Evolutionary conservation across 2,797 vertebrate genomes (phyloP).

Genomic region (Lithobates sylvaticus): DNA sequence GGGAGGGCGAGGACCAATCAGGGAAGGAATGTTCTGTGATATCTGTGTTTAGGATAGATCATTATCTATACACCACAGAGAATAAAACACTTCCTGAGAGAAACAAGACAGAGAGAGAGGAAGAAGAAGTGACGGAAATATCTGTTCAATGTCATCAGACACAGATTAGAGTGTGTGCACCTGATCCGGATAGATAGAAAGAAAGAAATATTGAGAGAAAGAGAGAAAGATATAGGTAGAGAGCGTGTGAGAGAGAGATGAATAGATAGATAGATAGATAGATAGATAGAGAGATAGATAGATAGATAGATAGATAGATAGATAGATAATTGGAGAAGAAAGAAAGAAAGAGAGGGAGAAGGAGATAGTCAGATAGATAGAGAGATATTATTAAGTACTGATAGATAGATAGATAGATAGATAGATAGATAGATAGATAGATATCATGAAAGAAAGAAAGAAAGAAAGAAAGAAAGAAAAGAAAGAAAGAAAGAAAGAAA

Average conservation of each 20-base stretch:
- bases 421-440: not conserved
- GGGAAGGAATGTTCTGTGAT: too few species aligned
- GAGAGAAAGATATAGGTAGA: not conserved
- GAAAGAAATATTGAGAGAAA: not conserved
- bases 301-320: not conserved
- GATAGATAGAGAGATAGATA: not conserved
- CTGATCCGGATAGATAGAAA: not conserved
- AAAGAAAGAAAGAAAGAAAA: too few species aligned
- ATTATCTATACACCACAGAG: not conserved
- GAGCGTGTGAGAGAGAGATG: not conserved
- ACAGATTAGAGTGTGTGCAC: too few species aligned
- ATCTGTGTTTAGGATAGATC: too few species aligned
- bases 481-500: too few species aligned
- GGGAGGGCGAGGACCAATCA: too few species aligned
- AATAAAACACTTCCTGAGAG: not conserved
- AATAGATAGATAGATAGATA: not conserved
- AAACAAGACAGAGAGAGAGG: too few species aligned
- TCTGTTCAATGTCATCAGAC: not conserved
- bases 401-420: too few species aligned
- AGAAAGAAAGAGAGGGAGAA: not conserved
- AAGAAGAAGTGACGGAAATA: not conserved
- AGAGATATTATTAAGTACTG: too few species aligned
- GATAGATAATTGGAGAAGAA: not conserved
- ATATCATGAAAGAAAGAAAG: not conserved
- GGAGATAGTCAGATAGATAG: too few species aligned